Evolutionary conservation across 1,140 invertebrate species (phyloP).

Genomic region (Drosophila yakuba): DNA sequence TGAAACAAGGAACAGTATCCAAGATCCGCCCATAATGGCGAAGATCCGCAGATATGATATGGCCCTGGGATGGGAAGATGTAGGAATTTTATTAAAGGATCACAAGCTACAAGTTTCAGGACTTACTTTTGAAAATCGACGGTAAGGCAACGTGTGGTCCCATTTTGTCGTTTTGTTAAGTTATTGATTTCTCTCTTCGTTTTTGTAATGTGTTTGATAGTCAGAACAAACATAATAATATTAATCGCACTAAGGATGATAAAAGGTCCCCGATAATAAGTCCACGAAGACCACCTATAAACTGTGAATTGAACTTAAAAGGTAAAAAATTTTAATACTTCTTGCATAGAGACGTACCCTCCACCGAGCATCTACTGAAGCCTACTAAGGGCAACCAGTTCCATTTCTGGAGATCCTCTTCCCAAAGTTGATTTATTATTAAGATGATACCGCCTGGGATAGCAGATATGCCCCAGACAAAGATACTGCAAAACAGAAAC

Average conservation of each 20-base stretch:
- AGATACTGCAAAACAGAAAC: not conserved
- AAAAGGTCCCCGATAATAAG: not conserved
- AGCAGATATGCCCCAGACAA: not conserved
- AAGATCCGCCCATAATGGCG: not conserved
- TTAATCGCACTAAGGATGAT: no score
- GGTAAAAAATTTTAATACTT: no score
- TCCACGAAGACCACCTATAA: not conserved
- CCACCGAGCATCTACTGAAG: not conserved
- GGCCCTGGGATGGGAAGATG: not conserved
- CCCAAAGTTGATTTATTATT: not conserved
- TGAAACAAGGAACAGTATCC: not conserved
- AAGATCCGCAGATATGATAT: not conserved
- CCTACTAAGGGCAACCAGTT: not conserved
- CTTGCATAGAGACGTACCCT: not conserved
- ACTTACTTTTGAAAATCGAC: not conserved
- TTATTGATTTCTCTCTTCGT: no score
- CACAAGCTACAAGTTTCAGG: no score
- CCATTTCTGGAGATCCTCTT: not conserved
- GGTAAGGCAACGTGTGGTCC: not conserved
- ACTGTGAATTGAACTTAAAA: not conserved
- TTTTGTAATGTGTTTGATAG: no score
- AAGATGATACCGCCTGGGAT: not conserved
- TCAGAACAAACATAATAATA: no score
- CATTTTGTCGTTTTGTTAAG: not conserved
- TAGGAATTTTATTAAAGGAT: not conserved